Evolutionary conservation across 2,113 vertebrate species (phyloP).

Genomic region (Channa argus): DNA sequence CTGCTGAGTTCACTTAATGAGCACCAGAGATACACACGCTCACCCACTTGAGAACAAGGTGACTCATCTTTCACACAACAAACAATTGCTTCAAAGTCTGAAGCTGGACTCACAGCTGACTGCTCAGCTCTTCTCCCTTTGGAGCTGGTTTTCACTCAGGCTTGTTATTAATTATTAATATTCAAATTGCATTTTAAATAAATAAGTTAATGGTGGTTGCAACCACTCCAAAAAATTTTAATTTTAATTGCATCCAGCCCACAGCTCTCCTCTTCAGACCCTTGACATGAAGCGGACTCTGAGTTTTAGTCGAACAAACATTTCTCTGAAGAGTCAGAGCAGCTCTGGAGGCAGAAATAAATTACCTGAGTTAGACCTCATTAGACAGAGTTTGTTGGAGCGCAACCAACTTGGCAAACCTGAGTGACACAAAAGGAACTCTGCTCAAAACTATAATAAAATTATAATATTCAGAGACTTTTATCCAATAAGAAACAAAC

Average conservation of each 20-base stretch:
- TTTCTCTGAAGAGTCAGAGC: conserved; percentile 1
- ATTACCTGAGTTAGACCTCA: conserved; percentile 14
- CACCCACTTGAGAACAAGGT: not conserved
- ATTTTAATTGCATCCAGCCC: not conserved
- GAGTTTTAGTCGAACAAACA: not conserved
- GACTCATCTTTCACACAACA: conserved; percentile 19
- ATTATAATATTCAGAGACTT: no score
- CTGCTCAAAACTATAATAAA: not conserved
- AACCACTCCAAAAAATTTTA: not conserved
- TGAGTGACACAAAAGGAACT: not conserved
- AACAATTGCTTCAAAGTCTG: not conserved
- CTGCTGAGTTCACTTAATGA: conserved; percentile 15
- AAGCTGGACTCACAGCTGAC: not conserved
- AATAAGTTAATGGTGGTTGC: not conserved
- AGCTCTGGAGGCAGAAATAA: conserved; percentile 10
- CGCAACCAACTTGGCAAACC: not conserved
- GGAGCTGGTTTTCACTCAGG: not conserved
- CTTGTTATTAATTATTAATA: not conserved
- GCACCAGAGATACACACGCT: not conserved
- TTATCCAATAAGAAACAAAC: no score
- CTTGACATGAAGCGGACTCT: not conserved
- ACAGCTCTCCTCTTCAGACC: not conserved
- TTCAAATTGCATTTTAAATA: not conserved
- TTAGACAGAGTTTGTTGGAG: not conserved
- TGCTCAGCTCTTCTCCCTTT: not conserved